Percentiles rank a stretch among this genome's conserved stretches.
Evolutionary conservation across 2,797 vertebrate genomes (phyloP).

Genomic region (Emydoidea blandingii): DNA sequence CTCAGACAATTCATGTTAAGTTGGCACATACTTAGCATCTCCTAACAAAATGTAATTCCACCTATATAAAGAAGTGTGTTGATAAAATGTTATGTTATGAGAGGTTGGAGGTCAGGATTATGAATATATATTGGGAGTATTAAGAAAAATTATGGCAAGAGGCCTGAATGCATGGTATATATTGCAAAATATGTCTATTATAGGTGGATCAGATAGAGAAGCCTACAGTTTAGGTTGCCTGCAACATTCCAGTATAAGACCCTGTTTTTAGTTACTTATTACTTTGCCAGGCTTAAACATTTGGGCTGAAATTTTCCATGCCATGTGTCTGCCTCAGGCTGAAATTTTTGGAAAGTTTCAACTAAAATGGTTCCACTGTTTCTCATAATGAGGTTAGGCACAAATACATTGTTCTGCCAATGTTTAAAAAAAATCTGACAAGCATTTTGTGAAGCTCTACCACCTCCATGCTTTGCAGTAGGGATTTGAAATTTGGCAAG

Average conservation of each 20-base stretch:
- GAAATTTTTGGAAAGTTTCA: not conserved
- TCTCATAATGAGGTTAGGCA: not conserved
- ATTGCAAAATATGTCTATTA: not conserved
- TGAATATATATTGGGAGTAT: not conserved
- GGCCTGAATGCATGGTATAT: not conserved
- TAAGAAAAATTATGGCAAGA: not conserved
- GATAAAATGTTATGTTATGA: not conserved
- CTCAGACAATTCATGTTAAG: not conserved
- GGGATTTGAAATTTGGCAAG: not conserved
- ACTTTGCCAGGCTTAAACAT: not conserved
- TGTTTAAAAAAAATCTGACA: not conserved
- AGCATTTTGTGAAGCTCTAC: not conserved
- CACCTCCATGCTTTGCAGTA: conserved; percentile 1
- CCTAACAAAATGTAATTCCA: not conserved
- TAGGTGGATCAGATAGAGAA: not conserved
- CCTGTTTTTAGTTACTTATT: not conserved
- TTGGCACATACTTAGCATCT: not conserved
- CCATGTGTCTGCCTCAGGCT: not conserved
- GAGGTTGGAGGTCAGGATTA: not conserved
- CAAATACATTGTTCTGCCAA: not conserved
- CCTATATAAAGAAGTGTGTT: not conserved
- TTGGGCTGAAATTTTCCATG: not conserved
- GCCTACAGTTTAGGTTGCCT: not conserved
- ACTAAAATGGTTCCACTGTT: not conserved
- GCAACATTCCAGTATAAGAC: not conserved